Evolutionary conservation across 2,888 invertebrate genomes (phyloP), one percentile per base, ranked within the genome.

Genomic region (Thecocarcelia acutangulata): DNA sequence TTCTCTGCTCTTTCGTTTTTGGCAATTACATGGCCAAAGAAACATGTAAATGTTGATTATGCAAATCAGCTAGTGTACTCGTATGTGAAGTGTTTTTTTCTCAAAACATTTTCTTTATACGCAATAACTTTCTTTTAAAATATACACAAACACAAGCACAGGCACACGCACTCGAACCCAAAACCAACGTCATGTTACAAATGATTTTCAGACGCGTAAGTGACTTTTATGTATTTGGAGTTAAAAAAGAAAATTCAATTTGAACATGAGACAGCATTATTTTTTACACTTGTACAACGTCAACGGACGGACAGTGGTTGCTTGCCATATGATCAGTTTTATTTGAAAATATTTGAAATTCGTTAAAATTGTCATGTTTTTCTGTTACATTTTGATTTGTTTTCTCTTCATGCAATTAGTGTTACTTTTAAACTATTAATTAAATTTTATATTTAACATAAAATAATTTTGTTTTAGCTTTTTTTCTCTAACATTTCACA

Each of bases 101-200:
- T n/a, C 8, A 13, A 48, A 52, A 6, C 6, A 17, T 64, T 70
- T 61, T 33, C 42, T 52, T 33, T 9, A 19, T 72, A 78, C 66
- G 82, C 77, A 70, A 70, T 66, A 50, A 74, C 74, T 82, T 82
- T 78, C 78, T 74, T 74, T 15, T 1, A 33, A 33, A 33, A 33
- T 8, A 8, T 33, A 33, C 33, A 9, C 33, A 33, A 3, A 33
- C 33, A 33, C 33, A 33, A n/a, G n/a, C n/a, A n/a, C n/a, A n/a
- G n/a, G n/a, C 33, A 33, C 9, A 24, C 12, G 4, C 5, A 42
- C 21, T 12, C 21, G 17, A 28, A 37, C 3, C 17, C 19, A 15
- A 21, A 48, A 5, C 3, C 8, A 19, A 21, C 1, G n/a, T 11
- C 33, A 37, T 28, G n/a, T 15, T 24, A 72, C 50, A 61, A 61